Evolutionary conservation across 2,888 invertebrate genomes (phyloP), one percentile per base, ranked within the genome.

Genomic region (Eupithecia centaureata): DNA sequence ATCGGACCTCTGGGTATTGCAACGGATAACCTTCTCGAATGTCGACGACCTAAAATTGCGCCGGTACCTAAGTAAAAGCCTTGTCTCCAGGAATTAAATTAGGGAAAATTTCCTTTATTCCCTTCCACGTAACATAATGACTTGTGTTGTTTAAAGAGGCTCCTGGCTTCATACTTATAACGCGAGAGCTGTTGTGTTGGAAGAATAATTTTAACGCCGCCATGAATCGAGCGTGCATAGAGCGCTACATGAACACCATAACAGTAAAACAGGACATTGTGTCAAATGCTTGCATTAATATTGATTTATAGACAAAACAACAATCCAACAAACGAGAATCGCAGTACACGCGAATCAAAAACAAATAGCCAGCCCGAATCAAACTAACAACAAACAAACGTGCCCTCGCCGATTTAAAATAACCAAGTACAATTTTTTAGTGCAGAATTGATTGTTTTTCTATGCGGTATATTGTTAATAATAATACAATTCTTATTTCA

Each of bases 21-120:
- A 72, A 82, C 79, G 84, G 86, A 86, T 83, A 86, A 81, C 81
- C 78, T 77, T 73, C 76, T 78, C 72, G 77, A 77, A 84, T 81
- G 81, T 81, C 79, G 78, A 71, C 73, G 75, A 79, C 73, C 78
- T 77, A 76, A 80, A 82, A 82, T 79, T 78, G 80, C 60, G 56
- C 57, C 61, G 61, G 81, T 72, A 68, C 71, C 71, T 67, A 68
- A 71, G 78, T 80, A 78, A 81, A 83, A 80, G 80, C 75, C 77
- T 74, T 76, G 80, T 82, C 79, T 82, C 75, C 76, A 76, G 72
- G 82, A 85, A 88, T 86, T 83, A 84, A 85, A 86, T 88, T 85
- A 82, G 79, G 80, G 80, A 77, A 78, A 80, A 83, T 80, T 81
- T 77, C 73, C 71, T 76, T 78, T 74, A 75, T 80, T 76, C 75